These are phyloP conservation scores for Octopus sinensis DNA, from an alignment of 1,140 invertebrate genomes.

Conservation along the genomic window DNA sequence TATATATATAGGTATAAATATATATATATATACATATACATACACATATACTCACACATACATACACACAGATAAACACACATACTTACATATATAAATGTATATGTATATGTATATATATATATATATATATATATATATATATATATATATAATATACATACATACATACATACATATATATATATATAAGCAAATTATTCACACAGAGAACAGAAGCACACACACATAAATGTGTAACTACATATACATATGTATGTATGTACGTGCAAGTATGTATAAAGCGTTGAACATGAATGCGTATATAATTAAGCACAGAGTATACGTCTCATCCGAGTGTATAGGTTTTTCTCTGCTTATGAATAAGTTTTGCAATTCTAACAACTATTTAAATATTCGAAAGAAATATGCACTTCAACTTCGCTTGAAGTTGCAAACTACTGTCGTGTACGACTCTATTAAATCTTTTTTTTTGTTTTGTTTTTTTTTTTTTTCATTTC, in stretches of 20 bases:
- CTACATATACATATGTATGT: neutral
- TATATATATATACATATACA: neutral
- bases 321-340: too few relatives aligned
- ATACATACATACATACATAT: neutral
- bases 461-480: too few relatives aligned
- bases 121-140: neutral
- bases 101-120: neutral
- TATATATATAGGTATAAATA: neutral
- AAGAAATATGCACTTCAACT: too few relatives aligned
- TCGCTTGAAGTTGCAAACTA: too few relatives aligned
- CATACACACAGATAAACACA: neutral
- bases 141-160: neutral
- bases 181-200: neutral
- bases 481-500: too few relatives aligned
- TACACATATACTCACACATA: neutral
- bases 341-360: too few relatives aligned
- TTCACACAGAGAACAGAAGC: neutral
- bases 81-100: too few relatives aligned
- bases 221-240: neutral
- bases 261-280: neutral
- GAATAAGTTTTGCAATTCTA: too few relatives aligned
- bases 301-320: too few relatives aligned
- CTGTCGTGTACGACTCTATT: too few relatives aligned
- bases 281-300: neutral
- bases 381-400: too few relatives aligned